Evolutionary conservation across 1,140 invertebrate species (phyloP).

Genomic region (Drosophila sechellia): DNA sequence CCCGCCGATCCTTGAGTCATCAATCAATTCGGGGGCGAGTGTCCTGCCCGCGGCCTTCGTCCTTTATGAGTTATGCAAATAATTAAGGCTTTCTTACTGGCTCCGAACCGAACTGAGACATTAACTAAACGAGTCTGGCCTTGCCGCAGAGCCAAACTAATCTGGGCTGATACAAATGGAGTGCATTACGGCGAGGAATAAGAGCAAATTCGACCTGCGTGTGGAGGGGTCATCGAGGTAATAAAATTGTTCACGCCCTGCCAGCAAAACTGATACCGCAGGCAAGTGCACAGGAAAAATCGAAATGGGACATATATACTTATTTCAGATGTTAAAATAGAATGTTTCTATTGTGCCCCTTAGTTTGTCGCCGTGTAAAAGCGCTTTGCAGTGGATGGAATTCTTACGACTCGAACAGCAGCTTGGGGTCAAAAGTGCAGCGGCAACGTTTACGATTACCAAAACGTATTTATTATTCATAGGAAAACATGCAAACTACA

Average conservation of each 20-base stretch:
- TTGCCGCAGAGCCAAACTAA: constrained; percentile 18
- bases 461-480: constrained; percentile 61
- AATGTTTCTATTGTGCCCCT: too few relatives aligned
- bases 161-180: constrained; percentile 29
- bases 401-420: constrained; percentile 37
- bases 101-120: constrained; percentile 5
- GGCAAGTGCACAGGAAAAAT: neutral
- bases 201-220: constrained; percentile 3
- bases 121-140: constrained; percentile 52
- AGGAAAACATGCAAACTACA: constrained; percentile 54
- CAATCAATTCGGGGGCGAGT: constrained; percentile 39
- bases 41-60: constrained; percentile 24
- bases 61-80: constrained; percentile 60
- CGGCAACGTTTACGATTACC: constrained; percentile 52
- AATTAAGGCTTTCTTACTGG: constrained; percentile 39
- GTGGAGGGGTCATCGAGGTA: constrained; percentile 23
- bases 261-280: constrained; percentile 21
- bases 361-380: constrained; percentile 1
- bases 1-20: constrained; percentile 19
- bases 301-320: too few relatives aligned
- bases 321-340: too few relatives aligned
- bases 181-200: constrained; percentile 25
- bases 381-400: constrained; percentile 24
- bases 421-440: constrained; percentile 52
- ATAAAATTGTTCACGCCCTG: constrained; percentile 44